Conservation (phyloP, 37 sponge, comb jelly and placozoan genomes). For the Mnemiopsis leidyi region DNA sequence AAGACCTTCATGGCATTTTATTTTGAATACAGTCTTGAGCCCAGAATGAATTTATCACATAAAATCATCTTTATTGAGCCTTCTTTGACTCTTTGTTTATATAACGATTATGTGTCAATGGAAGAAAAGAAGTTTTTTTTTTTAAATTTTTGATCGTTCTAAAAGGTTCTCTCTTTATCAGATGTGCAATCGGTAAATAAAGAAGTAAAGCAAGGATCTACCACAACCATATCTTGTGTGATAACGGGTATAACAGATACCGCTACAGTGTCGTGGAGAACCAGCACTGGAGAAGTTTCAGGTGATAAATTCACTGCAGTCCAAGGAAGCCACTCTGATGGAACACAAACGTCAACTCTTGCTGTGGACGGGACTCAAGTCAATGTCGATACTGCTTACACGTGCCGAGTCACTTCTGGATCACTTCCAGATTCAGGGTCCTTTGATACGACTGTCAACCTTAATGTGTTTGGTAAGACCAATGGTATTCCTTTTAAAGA, state of each 20-base stretch:
- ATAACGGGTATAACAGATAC: background rate
- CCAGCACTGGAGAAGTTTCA: background rate
- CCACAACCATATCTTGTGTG: background rate
- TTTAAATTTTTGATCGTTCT: too few species aligned
- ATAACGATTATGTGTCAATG: too few species aligned
- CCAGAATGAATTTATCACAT: too few species aligned
- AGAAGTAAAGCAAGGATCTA: background rate
- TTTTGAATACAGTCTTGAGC: background rate
- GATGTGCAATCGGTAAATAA: background rate
- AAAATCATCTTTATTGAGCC: too few species aligned
- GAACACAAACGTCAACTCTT: background rate
- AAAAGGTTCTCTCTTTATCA: too few species aligned
- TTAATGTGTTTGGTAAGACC: background rate
- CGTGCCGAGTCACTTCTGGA: background rate
- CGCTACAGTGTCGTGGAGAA: background rate
- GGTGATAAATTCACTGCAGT: background rate
- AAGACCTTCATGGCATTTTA: background rate
- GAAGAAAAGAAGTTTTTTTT: too few species aligned
- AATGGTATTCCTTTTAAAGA: too few species aligned
- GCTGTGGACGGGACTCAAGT: background rate
- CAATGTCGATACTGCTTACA: background rate
- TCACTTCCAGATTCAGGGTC: background rate
- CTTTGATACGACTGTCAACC: background rate
- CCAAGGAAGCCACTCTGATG: background rate
- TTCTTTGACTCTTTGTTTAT: too few species aligned